Conservation (phyloP, 2,113 vertebrate species). For the Pseudorectes ferrugineus region DNA sequence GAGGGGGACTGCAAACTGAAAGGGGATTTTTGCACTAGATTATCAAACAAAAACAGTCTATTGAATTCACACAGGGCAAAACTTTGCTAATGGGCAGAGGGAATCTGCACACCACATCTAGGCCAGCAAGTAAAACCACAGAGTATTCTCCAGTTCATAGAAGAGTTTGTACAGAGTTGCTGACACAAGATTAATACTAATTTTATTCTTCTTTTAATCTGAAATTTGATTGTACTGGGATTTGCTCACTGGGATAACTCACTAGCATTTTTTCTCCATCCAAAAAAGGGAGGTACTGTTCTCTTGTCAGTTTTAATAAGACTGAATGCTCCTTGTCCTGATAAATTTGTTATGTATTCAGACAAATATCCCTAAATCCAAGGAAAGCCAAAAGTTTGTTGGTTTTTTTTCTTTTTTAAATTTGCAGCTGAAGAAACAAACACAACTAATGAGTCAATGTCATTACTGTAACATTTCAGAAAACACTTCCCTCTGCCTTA, state of each 20-base stretch:
- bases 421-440: constrained; percentile 30
- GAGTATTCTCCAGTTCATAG: not conserved
- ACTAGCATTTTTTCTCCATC: not conserved
- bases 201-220: not conserved
- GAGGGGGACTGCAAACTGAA: not conserved
- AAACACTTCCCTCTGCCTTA: not conserved
- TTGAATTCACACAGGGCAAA: not conserved
- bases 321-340: not conserved
- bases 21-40: not conserved
- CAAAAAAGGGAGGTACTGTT: not conserved
- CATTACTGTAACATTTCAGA: not conserved
- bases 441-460: not conserved
- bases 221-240: not conserved
- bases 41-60: not conserved
- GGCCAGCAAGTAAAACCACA: not conserved
- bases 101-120: not conserved
- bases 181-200: not conserved
- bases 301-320: not conserved
- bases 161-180: not conserved
- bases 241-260: not conserved
- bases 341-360: not conserved
- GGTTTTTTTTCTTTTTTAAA: not conserved
- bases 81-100: not conserved
- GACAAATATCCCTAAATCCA: not conserved
- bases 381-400: not conserved